Base-by-base conservation (phyloP, 2,797 vertebrate genomes). In the Spinus olivaceus region DNA sequence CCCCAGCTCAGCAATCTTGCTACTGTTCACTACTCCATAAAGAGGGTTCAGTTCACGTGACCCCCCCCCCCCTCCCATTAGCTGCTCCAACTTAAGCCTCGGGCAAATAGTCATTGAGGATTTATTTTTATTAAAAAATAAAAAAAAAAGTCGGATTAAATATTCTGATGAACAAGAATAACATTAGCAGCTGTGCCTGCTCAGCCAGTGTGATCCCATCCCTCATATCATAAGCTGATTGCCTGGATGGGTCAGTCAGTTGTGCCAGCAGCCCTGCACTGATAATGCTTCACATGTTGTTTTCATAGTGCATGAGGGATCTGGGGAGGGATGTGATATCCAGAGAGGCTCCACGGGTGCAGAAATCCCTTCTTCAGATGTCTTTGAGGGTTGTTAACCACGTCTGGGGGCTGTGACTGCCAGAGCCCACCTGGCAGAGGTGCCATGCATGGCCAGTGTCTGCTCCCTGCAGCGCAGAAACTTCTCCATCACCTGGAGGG, bases 41-140 rank as follows among this genome's bases (percentile, higher is more conserved):
- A 6, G 71, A 81, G 64, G 57, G 53, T 54, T 95, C 84, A 57
- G 27, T 54, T 85, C 91, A 91, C 1, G 15, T 94, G 88, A 91
- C 19, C 0, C 2, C 74, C 94, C n/a, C 37, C 39, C 81, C 78
- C 24, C 27, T 0, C 2, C 72, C 72, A 96, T 96, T 96, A 94
- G 84, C 94, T 91, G 79, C 92, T 95, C 84, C 72, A 65, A 51
- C 91, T 72, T 94, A 96, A 97, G 94, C 96, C 93, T 93, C 61
- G 1, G 91, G 95, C 95, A 97, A 97, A 96, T 94, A 97, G 95
- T 97, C 95, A 96, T 93, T 50, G 89, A 96, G 94, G 92, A 96
- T 96, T 96, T 96, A 95, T 95, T 96, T 95, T 97, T 96, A 96
- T 96, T 97, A 94, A 95, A 95, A 57, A 54, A 53, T 32, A 92